Evolutionary conservation across 2,113 vertebrate genomes (phyloP).

Genomic region (Charina bottae): DNA sequence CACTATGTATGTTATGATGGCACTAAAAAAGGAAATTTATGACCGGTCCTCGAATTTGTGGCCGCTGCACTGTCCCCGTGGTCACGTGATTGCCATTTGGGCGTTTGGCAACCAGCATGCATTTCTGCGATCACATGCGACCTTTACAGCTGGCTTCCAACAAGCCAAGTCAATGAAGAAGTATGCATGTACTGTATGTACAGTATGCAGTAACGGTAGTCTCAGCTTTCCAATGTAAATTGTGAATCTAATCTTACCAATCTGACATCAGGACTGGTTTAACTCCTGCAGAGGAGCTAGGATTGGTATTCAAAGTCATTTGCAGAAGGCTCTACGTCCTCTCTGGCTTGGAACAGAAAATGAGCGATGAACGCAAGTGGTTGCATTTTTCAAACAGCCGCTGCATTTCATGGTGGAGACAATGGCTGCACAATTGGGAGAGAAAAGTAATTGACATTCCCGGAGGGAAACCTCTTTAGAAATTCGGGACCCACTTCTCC

Average conservation of each 20-base stretch:
- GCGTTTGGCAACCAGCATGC: too few species aligned
- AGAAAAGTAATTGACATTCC: slow-evolving; percentile 64
- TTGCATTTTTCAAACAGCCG: slow-evolving; percentile 53
- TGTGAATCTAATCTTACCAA: too few species aligned
- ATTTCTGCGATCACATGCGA: too few species aligned
- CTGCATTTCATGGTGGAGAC: slow-evolving; percentile 45
- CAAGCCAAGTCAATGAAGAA: too few species aligned
- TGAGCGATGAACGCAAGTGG: slow-evolving; percentile 45
- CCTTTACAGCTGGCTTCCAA: too few species aligned
- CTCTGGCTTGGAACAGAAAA: background rate
- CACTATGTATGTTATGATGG: too few species aligned
- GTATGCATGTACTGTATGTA: too few species aligned
- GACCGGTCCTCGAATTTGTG: too few species aligned
- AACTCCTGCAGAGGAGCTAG: background rate
- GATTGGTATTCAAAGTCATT: slow-evolving; percentile 18
- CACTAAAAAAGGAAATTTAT: too few species aligned
- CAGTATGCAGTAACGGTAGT: background rate
- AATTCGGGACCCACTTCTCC: slow-evolving; percentile 42
- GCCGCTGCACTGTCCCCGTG: too few species aligned
- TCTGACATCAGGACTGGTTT: background rate
- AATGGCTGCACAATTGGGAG: slow-evolving; percentile 18
- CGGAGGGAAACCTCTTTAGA: slow-evolving; percentile 51
- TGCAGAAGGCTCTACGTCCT: background rate
- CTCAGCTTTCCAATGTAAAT: background rate
- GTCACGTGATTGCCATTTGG: too few species aligned